phyloP scores from a whole-genome alignment of 2,888 invertebrate species.

The Slavum lentiscoides region DNA sequence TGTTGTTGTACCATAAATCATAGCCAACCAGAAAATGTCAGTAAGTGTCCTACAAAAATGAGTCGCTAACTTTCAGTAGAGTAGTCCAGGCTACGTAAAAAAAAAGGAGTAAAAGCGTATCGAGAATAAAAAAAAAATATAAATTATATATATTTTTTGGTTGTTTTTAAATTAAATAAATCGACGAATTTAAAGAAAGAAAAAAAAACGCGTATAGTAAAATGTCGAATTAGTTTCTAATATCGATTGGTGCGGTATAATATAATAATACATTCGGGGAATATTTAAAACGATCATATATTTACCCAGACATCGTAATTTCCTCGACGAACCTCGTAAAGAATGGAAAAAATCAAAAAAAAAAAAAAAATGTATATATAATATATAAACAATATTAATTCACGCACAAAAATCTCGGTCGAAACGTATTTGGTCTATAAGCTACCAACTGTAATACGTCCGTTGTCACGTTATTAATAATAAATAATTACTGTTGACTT shows the following conservation, averaged over 20 bases:
- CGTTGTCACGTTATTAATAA: too few relatives aligned
- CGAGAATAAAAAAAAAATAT: background rate
- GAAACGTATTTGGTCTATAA: background rate
- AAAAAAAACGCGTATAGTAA: background rate
- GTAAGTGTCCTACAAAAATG: conserved; percentile 6
- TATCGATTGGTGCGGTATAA: too few relatives aligned
- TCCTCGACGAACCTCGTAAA: background rate
- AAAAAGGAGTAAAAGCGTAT: background rate
- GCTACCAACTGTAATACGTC: too few relatives aligned
- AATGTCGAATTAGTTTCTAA: background rate
- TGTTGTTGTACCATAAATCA: conserved; percentile 8
- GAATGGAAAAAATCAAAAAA: background rate
- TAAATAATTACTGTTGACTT: too few relatives aligned
- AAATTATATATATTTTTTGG: background rate
- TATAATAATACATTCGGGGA: background rate
- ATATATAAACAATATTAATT: background rate
- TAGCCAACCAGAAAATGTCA: conserved; percentile 15
- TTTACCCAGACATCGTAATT: background rate
- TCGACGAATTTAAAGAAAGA: background rate
- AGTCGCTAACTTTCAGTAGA: background rate
- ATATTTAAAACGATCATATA: too few relatives aligned
- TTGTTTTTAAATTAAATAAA: background rate
- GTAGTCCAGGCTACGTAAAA: background rate
- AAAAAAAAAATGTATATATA: too few relatives aligned
- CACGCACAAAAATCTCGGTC: background rate